These are phyloP conservation scores for Scophthalmus maximus DNA, from an alignment of 2,113 vertebrate genomes.

Conservation along the genomic window DNA sequence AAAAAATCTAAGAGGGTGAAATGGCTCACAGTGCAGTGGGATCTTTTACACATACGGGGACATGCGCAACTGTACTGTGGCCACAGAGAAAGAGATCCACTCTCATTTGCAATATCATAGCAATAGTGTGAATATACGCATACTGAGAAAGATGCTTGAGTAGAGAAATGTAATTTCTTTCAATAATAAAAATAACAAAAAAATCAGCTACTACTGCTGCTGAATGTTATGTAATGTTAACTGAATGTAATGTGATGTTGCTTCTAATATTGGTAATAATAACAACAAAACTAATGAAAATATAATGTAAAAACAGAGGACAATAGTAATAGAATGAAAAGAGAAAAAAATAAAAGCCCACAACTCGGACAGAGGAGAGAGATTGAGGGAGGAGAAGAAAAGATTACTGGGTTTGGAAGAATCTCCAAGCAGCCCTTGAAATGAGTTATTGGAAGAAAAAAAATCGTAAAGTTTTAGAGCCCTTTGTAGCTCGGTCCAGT, in stretches of 20 bases:
- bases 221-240: no score
- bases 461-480: conserved; percentile 16
- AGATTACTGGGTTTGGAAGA: conserved; percentile 6
- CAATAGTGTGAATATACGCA: neutral
- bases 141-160: neutral
- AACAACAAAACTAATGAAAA: no score
- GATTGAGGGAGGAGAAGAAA: neutral
- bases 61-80: conserved; percentile 2
- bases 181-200: neutral
- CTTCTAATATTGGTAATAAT: no score
- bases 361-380: neutral
- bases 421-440: conserved; percentile 34
- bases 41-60: conserved; percentile 54
- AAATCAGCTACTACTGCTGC: no score
- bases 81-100: conserved; percentile 13
- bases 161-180: no score
- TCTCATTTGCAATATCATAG: conserved; percentile 5
- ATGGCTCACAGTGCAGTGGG: conserved; percentile 30
- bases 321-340: neutral
- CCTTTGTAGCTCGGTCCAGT: conserved; percentile 27
- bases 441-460: conserved; percentile 8
- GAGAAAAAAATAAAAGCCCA: neutral
- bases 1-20: conserved; percentile 48
- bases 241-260: no score
- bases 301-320: neutral